Evolutionary conservation across 1,140 invertebrate genomes (phyloP), one percentile per base, ranked within the genome.

Genomic region (Drosophila sturtevanti): DNA sequence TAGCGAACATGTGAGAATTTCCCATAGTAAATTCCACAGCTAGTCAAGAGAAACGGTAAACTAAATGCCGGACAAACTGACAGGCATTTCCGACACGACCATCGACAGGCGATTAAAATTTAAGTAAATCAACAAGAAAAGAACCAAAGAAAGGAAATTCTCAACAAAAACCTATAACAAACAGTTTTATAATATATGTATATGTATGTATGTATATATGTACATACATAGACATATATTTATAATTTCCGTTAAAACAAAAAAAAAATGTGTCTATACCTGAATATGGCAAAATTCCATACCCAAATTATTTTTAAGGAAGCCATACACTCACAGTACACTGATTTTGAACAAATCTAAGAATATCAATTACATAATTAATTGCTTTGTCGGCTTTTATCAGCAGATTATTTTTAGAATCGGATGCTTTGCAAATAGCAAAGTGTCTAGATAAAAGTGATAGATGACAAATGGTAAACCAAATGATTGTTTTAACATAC

Each of bases 181-280:
- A 48, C 2, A n/a, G n/a, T n/a, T n/a, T n/a, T n/a, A 35, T 63
- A 67, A 77, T 11, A 69, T 72, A 68, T 71, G 2, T 44, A 18
- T 44, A 44, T 7, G 18, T 18, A 16, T 14, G 14, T 1, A 41
- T 1, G 7, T 14, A 41, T 18, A 41, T 6, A 41, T n/a, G 4
- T 16, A 38, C 14, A 38, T 38, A 38, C 14, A n/a, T 38, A 14
- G 12, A 14, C 51, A 65, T 61, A 16, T 62, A 51, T 89, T 89
- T 79, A 87, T 89, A 89, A 82, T 87, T 89, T 87, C 82, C 82
- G 82, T 68, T 59, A 51, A 72, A 79, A 73, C 63, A 63, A 79
- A 73, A 63, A 63, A 59, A 48, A 35, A 59, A 51, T 24, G 37
- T 69, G 48, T 41, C n/a, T 54, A 48, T 18, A 31, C 22, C 51